Percentiles rank a stretch among this genome's conserved stretches.
phyloP scores from a whole-genome alignment of 2,888 invertebrate genomes.

The Drosophila koepferae region DNA sequence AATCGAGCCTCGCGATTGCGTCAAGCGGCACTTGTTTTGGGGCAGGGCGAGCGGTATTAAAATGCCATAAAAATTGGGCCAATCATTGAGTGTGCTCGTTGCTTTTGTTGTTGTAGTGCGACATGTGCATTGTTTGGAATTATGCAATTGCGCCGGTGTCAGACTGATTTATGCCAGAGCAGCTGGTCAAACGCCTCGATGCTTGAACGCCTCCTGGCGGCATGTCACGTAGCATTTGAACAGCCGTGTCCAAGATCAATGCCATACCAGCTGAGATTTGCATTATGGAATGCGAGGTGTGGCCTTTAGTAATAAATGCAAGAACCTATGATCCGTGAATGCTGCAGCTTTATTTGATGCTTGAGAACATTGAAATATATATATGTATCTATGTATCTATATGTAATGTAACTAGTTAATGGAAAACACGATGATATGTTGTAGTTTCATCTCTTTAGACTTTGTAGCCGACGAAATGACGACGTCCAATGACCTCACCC shows the following conservation, averaged over 20 bases:
- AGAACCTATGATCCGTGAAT: conserved; percentile 44
- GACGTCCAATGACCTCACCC: conserved; percentile 72
- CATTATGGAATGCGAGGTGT: conserved; percentile 65
- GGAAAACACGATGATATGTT: background rate
- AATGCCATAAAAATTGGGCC: conserved; percentile 76
- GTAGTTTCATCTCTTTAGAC: conserved; percentile 45
- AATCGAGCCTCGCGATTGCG: conserved; percentile 66
- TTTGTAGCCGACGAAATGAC: conserved; percentile 69
- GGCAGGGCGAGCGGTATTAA: conserved; percentile 41
- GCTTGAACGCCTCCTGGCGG: conserved; percentile 59
- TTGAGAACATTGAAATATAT: conserved; percentile 8
- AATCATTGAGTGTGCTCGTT: conserved; percentile 37
- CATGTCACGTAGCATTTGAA: conserved; percentile 56
- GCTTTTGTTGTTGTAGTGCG: conserved; percentile 33
- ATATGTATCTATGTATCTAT: conserved; percentile 1
- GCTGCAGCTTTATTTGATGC: conserved; percentile 36
- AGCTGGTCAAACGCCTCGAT: conserved; percentile 48
- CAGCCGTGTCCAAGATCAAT: conserved; percentile 70
- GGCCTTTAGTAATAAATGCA: conserved; percentile 31
- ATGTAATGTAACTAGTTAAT: background rate
- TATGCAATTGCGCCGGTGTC: conserved; percentile 68
- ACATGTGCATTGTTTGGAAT: conserved; percentile 59
- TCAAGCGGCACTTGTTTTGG: conserved; percentile 32
- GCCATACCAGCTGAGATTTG: conserved; percentile 58
- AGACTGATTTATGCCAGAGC: conserved; percentile 72